Conservation (phyloP, 2,888 invertebrate species). For the Drosophila fulvimacula region DNA sequence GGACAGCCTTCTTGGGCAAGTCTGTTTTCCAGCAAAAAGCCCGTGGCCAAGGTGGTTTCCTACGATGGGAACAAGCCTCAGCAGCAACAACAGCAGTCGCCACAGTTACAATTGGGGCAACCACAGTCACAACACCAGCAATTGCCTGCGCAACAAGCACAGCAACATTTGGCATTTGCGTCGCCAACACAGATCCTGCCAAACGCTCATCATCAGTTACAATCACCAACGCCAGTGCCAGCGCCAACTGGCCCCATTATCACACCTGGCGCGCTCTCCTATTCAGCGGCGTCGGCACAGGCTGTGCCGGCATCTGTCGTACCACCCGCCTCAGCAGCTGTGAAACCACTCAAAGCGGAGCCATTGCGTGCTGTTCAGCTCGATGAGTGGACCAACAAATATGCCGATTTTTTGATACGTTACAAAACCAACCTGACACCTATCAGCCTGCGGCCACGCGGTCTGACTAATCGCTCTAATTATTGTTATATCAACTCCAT, state of each 20-base stretch:
- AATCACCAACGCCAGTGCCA: constrained; percentile 68
- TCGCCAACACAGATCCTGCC: constrained; percentile 37
- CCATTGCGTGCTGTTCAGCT: constrained; percentile 59
- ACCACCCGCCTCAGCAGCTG: constrained; percentile 45
- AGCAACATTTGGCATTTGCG: constrained; percentile 30
- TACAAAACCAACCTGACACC: constrained; percentile 92
- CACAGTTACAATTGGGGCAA: constrained; percentile 18
- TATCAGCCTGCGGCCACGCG: constrained; percentile 93
- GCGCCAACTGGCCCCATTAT: constrained; percentile 70
- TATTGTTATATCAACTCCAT: constrained; percentile 99
- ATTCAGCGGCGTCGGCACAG: constrained; percentile 85
- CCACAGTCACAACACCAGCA: constrained; percentile 18
- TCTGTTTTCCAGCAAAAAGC: constrained; percentile 87
- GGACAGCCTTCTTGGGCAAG: constrained; percentile 88
- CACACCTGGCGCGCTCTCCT: constrained; percentile 83
- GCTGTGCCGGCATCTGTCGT: constrained; percentile 68
- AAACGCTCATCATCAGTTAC: constrained; percentile 64
- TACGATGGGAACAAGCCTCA: constrained; percentile 84
- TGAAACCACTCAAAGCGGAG: constrained; percentile 66
- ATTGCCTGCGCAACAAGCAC: constrained; percentile 11
- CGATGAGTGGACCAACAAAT: constrained; percentile 84
- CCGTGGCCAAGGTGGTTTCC: constrained; percentile 88
- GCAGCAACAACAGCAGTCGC: constrained; percentile 20
- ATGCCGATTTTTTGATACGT: constrained; percentile 90
- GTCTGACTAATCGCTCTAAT: constrained; percentile 96